Evolutionary conservation across 1,140 invertebrate species (phyloP), one percentile per base, ranked within the genome.

Genomic region (Macrobrachium nipponense): DNA sequence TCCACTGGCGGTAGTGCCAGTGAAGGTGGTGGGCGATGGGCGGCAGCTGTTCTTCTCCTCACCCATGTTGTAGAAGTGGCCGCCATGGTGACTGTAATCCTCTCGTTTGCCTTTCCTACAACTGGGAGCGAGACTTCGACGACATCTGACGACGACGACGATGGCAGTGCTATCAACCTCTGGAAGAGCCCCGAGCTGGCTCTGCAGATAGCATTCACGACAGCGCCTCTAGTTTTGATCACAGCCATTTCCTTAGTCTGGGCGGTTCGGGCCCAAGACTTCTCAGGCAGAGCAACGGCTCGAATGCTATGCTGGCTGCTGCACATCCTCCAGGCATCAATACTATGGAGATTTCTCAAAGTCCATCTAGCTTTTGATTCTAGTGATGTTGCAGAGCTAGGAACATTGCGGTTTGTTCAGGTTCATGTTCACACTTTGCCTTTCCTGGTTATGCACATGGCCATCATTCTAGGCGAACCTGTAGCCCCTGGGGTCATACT

Each of bases 291-390:
- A 36, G 62, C 62, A 43, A 85, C 80, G n/a, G 88, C 85, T 8
- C 43, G 88, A 14, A 58, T 86, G 58, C 61, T 88, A 36, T 88
- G 88, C 68, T 88, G 86, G 85, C 64, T 88, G 18, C 75, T 88
- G 64, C 88, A 88, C 76, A 18, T 82, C 64, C 70, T 88, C 10
- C 85, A 87, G 77, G 82, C 85, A 23, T 85, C 85, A 8, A 72
- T 88, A 36, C 18, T 88, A 15, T 88, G 88, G 88, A 84, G 88
- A n/a, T 87, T 84, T n/a, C 82, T 83, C 23, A 88, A 88, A 20
- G 75, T 88, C 4, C 81, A 80, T 44, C 73, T 88, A n/a, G 88
- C 85, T 15, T 88, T 86, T 60, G 88, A 88, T 59, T 64, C 80
- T 10, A 83, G 88, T 17, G 88, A 88, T 66, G 80, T 88, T 62